Evolutionary conservation across 1,140 invertebrate genomes (phyloP).

Genomic region (Lycorma delicatula): DNA sequence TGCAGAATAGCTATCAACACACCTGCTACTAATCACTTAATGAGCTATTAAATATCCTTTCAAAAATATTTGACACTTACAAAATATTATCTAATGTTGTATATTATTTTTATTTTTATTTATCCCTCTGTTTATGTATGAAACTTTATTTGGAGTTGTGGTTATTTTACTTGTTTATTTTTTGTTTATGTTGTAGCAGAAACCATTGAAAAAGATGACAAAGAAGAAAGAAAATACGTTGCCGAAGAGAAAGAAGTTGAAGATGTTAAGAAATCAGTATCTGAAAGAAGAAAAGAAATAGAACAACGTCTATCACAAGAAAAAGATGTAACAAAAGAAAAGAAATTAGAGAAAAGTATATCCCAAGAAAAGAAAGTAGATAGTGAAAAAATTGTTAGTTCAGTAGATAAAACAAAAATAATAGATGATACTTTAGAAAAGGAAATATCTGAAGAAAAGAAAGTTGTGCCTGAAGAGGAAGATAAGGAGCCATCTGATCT

Average conservation of each 20-base stretch:
- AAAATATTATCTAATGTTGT: too few relatives aligned
- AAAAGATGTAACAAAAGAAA: conserved; percentile 32
- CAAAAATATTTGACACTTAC: too few relatives aligned
- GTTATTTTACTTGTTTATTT: too few relatives aligned
- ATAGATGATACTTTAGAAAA: conserved; percentile 50
- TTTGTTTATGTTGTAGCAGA: conserved; percentile 11
- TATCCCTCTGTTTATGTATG: too few relatives aligned
- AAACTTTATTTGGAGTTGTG: too few relatives aligned
- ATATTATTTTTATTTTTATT: too few relatives aligned
- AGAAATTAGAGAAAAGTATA: conserved; percentile 45
- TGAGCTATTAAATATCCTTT: too few relatives aligned
- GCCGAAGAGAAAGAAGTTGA: conserved; percentile 35
- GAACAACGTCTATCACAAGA: conserved; percentile 55
- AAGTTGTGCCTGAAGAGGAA: conserved; percentile 23
- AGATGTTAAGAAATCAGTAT: conserved; percentile 51
- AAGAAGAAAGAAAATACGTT: conserved; percentile 45
- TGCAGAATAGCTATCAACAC: too few relatives aligned
- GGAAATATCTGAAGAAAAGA: conserved; percentile 25
- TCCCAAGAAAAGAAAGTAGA: conserved; percentile 42
- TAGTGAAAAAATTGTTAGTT: conserved; percentile 22
- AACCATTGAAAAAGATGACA: conserved; percentile 50
- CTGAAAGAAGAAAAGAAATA: conserved; percentile 58
- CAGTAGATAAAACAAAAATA: conserved; percentile 33
- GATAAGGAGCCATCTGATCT: conserved; percentile 20
- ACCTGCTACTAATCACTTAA: too few relatives aligned